Evolutionary conservation across 2,113 vertebrate species (phyloP).

Genomic region (Pheucticus melanocephalus): DNA sequence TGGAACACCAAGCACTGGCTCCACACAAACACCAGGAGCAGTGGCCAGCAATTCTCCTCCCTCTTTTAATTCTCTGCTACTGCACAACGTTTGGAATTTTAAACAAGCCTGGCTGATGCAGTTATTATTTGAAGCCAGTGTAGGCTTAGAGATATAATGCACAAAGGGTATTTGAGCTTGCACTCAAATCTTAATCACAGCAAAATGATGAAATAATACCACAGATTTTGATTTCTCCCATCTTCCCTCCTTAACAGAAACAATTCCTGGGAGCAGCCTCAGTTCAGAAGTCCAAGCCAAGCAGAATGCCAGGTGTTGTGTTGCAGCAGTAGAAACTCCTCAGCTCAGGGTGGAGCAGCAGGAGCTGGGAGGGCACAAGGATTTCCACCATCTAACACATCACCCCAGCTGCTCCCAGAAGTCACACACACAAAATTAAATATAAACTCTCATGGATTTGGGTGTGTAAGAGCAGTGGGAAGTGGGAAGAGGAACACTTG

Average conservation of each 20-base stretch:
- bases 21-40: not conserved
- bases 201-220: not conserved
- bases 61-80: not conserved
- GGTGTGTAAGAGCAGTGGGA: not conserved
- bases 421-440: not conserved
- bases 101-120: not conserved
- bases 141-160: not conserved
- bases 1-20: not conserved
- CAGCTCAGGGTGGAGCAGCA: not conserved
- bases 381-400: not conserved
- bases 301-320: not conserved
- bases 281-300: not conserved
- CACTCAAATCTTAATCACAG: not conserved
- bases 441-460: not conserved
- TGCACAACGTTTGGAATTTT: not conserved
- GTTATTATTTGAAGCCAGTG: not conserved
- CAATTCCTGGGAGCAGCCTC: not conserved
- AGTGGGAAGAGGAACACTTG: not conserved
- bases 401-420: not conserved
- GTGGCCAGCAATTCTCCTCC: not conserved
- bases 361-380: not conserved
- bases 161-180: not conserved
- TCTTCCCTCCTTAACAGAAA: not conserved
- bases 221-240: not conserved
- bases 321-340: not conserved